Evolutionary conservation across 2,113 vertebrate species (phyloP).

Genomic region (Camarhynchus parvulus): DNA sequence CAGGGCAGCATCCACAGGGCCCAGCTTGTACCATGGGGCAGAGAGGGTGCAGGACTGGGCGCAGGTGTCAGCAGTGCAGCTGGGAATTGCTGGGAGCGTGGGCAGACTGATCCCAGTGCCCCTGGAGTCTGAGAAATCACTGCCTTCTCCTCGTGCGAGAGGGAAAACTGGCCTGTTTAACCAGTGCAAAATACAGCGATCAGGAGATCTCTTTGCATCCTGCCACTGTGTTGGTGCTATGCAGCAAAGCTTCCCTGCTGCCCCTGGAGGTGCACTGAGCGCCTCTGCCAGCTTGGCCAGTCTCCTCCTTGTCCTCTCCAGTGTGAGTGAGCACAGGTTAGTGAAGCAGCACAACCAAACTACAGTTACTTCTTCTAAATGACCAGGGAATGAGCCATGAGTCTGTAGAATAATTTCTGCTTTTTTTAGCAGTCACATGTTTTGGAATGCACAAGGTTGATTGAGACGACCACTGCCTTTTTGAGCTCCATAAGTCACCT

Average conservation of each 20-base stretch:
- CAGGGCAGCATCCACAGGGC: background rate
- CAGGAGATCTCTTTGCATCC: background rate
- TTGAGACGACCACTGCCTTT: rapidly evolving
- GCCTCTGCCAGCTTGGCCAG: background rate
- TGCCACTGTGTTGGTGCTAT: rapidly evolving
- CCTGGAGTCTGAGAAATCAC: background rate
- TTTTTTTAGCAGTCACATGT: background rate
- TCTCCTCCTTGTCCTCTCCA: background rate
- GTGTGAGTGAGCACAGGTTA: background rate
- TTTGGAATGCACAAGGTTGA: background rate
- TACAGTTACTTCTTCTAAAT: background rate
- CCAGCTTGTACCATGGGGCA: rapidly evolving
- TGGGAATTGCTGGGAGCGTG: background rate
- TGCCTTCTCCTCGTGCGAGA: background rate
- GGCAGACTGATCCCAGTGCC: background rate
- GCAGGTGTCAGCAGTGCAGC: rapidly evolving
- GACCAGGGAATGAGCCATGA: background rate
- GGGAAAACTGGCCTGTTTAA: background rate
- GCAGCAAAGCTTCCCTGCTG: background rate
- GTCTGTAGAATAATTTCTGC: background rate
- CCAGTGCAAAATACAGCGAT: background rate
- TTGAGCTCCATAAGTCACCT: background rate
- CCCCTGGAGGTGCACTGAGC: rapidly evolving
- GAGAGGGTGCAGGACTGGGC: rapidly evolving
- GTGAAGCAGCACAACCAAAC: background rate